phyloP scores from a whole-genome alignment of 2,113 vertebrate species.

The Actinemys pallida region DNA sequence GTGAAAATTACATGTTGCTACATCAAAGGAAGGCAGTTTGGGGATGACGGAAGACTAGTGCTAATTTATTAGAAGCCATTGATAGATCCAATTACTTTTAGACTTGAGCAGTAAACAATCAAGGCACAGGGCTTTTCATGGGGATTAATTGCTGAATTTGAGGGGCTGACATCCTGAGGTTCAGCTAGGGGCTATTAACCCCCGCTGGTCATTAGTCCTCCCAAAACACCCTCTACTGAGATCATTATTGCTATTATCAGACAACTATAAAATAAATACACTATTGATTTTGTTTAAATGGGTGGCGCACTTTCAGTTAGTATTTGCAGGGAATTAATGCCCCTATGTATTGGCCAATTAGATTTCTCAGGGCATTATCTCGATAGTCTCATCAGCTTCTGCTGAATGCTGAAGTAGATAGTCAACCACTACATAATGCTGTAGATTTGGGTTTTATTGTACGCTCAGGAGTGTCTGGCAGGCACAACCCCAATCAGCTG shows the following conservation, averaged over 20 bases:
- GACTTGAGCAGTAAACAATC: background rate
- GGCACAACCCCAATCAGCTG: background rate
- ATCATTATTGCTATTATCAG: background rate
- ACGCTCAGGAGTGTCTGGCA: background rate
- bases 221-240: background rate
- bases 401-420: background rate
- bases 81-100: background rate
- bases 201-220: background rate
- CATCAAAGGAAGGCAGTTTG: constrained; percentile 38
- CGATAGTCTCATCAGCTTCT: background rate
- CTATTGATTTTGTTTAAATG: constrained; percentile 8
- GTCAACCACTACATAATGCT: background rate
- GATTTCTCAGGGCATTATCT: background rate
- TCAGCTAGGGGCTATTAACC: background rate
- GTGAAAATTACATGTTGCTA: background rate
- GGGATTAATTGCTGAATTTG: background rate
- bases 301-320: background rate
- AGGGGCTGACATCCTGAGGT: background rate
- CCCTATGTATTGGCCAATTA: background rate
- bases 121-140: background rate
- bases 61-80: background rate
- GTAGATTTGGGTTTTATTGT: background rate
- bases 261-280: background rate
- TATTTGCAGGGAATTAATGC: background rate
- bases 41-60: background rate